Evolutionary conservation across 1,140 invertebrate species (phyloP), one percentile per base, ranked within the genome.

Genomic region (Drosophila punjabiensis): DNA sequence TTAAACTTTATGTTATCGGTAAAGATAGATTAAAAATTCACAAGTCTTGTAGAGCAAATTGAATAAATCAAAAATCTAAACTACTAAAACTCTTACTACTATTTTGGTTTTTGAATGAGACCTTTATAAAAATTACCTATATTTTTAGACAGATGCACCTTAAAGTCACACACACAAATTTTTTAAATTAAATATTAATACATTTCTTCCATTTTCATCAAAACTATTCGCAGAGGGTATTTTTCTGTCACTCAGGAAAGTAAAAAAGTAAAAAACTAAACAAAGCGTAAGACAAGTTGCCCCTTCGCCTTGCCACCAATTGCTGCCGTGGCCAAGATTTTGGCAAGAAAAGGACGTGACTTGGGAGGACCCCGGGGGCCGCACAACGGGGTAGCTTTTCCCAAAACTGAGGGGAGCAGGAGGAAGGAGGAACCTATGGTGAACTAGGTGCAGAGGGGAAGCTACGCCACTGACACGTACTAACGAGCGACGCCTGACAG

Each of bases 401-500:
- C 43, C 28, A 47, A 53, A 74, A 20, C 55, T 11, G 20, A 2
- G 4, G 10, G 18, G 48, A 61, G 32, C 45, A 52, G 10, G 24
- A 11, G 65, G 32, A 48, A 52, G 10, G 24, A 11, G 10, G 5
- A 48, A 14, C 39, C 16, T 1, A 7, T 41, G 16, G 39, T 41
- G 41, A 5, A 10, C 7, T 16, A 16, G 14, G 14, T 24, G 14
- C 47, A 28, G 47, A 28, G 28, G 13, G 52, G 76, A 30, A 58
- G 52, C 66, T 67, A 63, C 75, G 47, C 55, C 77, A 76, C 76
- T 80, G 77, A 84, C 81, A 87, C 82, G 82, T 86, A 87, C 83
- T 87, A 86, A 82, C 82, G 75, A 86, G 64, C 79, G 48, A 77
- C 53, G 82, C 82, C 82, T 86, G 82, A 85, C 77, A 84, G 76